Percentiles rank a stretch among this genome's conserved stretches.
phyloP scores from a whole-genome alignment of 2,797 vertebrate species.

The Megaceryle alcyon region DNA sequence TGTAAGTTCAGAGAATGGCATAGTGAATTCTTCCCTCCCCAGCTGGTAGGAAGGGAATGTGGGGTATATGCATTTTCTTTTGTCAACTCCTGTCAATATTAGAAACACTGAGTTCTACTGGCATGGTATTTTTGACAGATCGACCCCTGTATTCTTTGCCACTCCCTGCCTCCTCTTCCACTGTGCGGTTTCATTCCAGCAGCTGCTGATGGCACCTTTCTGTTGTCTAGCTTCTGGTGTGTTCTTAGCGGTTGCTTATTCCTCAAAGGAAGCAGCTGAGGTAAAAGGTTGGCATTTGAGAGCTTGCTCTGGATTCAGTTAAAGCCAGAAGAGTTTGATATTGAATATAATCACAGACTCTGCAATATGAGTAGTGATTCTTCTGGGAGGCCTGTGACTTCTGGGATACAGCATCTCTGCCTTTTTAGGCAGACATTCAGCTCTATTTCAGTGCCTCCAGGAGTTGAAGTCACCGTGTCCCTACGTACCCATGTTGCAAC shows the following conservation, averaged over 20 bases:
- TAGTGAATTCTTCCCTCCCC: background rate
- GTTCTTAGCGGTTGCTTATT: background rate
- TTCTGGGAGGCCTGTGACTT: background rate
- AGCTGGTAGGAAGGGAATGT: background rate
- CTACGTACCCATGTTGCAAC: fast-evolving
- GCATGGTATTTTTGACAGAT: background rate
- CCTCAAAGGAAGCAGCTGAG: background rate
- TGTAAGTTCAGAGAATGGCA: background rate
- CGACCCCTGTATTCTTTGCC: background rate
- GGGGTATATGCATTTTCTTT: background rate
- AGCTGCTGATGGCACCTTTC: background rate
- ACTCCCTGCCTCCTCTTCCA: background rate
- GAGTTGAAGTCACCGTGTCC: background rate
- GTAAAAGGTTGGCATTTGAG: background rate
- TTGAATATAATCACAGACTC: background rate
- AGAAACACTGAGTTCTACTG: background rate
- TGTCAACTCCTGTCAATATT: background rate
- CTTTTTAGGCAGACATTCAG: conserved; percentile 8
- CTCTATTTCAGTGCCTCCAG: conserved; percentile 3
- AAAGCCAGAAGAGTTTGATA: background rate
- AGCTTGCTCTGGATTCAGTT: background rate
- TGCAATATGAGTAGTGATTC: background rate
- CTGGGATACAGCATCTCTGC: background rate
- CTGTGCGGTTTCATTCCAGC: background rate
- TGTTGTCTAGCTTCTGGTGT: background rate